Evolutionary conservation across 2,888 invertebrate species (phyloP), one percentile per base, ranked within the genome.

Genomic region (Pristionchus japonicus): DNA sequence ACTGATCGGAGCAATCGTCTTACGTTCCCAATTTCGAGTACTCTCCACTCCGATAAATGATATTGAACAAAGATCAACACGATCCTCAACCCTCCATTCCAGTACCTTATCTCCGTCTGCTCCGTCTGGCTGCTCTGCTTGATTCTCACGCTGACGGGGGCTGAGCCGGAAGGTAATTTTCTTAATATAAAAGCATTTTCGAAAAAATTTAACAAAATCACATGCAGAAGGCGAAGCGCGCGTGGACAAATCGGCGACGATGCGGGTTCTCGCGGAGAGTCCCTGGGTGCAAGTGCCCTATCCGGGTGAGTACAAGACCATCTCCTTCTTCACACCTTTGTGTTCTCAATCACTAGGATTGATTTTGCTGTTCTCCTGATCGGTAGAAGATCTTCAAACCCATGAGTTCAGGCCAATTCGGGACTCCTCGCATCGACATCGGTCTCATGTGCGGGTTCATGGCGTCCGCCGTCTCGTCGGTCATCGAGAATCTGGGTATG

Each of bases 251-350:
- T 91, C 93, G 57, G 88, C 89, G 27, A 91, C 92, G 1, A 88
- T 93, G 88, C 89, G 85, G 34, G 92, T 92, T 0, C 74, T 93
- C 49, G 84, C 86, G 43, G 89, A 92, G 52, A 90, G 91, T 11
- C 92, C 92, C 4, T 93, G 93, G 93, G 88, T 93, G 64, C 91
- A 92, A 49, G 89, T 93, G 23, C 93, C 93, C 3, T 89, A 92
- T 88, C 93, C 93, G n/a, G 91, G 93, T 93, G 37, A 64, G 61
- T 43, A 15, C 20, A 13, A n/a, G n/a, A n/a, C n/a, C n/a, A n/a
- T n/a, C n/a, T n/a, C n/a, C n/a, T n/a, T n/a, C n/a, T n/a, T n/a
- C n/a, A n/a, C n/a, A n/a, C n/a, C n/a, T n/a, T n/a, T n/a, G n/a
- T n/a, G n/a, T n/a, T n/a, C n/a, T n/a, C n/a, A n/a, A n/a, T n/a